phyloP scores from a whole-genome alignment of 2,888 invertebrate species.

The Danaus chrysippus region DNA sequence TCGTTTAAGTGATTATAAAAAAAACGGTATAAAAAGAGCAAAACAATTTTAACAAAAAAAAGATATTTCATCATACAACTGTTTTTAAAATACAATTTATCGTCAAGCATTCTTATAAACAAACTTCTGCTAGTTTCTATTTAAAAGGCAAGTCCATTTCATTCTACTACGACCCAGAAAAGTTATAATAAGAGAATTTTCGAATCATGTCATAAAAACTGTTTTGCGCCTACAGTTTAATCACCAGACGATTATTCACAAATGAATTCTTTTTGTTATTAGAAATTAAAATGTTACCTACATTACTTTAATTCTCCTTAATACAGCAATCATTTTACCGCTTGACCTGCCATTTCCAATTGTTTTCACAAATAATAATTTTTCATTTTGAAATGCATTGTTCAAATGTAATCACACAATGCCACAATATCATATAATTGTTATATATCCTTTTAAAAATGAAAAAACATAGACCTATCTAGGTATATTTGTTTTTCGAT shows the following conservation, averaged over 20 bases:
- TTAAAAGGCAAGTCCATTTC: conserved; percentile 14
- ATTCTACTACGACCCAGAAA: conserved; percentile 21
- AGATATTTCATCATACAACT: neutral
- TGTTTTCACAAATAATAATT: no score
- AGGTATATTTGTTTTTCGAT: no score
- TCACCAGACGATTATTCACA: conserved; percentile 14
- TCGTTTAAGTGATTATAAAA: no score
- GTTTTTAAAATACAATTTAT: conserved; percentile 1
- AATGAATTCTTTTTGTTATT: neutral
- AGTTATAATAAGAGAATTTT: conserved; percentile 20
- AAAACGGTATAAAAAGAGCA: neutral
- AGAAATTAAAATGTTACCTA: no score
- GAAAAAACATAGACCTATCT: no score
- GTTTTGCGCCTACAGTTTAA: conserved; percentile 15
- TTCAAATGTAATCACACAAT: no score
- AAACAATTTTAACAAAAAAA: conserved; percentile 3
- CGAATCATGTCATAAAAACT: conserved; percentile 21
- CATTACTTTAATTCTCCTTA: no score
- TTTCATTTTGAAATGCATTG: no score
- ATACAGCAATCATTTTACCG: no score
- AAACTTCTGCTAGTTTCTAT: neutral
- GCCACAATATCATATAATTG: no score
- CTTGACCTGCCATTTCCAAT: no score
- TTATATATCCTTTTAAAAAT: no score
- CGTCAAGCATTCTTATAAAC: neutral